These are phyloP conservation scores for Mnemiopsis leidyi DNA, from an alignment of 37 sponge, comb jelly and placozoan species.

Conservation along the genomic window DNA sequence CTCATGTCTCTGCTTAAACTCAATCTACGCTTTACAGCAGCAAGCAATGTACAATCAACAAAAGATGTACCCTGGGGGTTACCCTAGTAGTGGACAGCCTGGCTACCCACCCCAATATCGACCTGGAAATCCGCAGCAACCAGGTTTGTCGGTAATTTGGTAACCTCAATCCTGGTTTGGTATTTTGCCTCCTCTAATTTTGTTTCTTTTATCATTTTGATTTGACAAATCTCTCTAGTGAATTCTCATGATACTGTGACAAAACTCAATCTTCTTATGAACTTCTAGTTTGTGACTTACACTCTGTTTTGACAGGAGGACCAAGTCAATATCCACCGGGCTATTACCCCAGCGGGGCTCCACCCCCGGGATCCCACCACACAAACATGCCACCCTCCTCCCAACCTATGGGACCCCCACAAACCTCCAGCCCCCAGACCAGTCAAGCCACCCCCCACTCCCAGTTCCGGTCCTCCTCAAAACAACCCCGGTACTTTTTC, in stretches of 20 bases:
- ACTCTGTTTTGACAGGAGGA: not conserved
- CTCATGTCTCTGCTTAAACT: too few relatives aligned
- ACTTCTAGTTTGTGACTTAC: too few relatives aligned
- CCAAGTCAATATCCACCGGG: slow-evolving; percentile 36
- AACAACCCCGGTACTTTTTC: not conserved
- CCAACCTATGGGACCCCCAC: not conserved
- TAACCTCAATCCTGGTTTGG: too few relatives aligned
- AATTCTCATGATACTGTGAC: too few relatives aligned
- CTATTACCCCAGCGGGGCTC: slow-evolving; percentile 7
- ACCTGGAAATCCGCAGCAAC: not conserved
- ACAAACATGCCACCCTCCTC: slow-evolving; percentile 48
- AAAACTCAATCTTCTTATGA: too few relatives aligned
- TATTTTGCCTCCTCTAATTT: too few relatives aligned
- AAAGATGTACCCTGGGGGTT: slow-evolving; percentile 46
- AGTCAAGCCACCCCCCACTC: slow-evolving; percentile 24
- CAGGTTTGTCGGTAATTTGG: not conserved
- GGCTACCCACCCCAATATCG: slow-evolving; percentile 18
- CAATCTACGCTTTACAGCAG: not conserved
- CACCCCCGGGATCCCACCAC: not conserved
- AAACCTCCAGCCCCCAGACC: slow-evolving; percentile 28
- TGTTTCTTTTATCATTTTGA: too few relatives aligned
- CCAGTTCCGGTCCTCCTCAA: not conserved
- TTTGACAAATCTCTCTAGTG: too few relatives aligned
- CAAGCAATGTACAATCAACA: slow-evolving; percentile 53
- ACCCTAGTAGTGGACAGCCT: not conserved